Percentiles rank a stretch among this genome's conserved stretches.
These are phyloP conservation scores for Zhengitettix transpicula DNA, from an alignment of 2,888 invertebrate species.

Conservation along the genomic window DNA sequence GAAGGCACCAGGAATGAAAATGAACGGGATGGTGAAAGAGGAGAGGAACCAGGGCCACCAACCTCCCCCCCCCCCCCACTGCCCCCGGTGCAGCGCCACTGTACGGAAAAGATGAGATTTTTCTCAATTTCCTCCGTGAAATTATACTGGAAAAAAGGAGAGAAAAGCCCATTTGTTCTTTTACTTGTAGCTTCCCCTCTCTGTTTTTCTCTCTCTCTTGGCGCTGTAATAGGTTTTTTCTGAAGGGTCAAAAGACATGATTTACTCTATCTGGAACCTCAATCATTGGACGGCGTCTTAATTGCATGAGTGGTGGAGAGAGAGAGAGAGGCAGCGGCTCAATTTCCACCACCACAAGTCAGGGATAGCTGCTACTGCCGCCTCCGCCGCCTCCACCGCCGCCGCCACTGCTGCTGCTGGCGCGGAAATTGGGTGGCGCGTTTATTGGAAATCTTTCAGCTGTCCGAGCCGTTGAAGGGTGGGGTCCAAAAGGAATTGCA, in stretches of 20 bases:
- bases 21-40: not conserved
- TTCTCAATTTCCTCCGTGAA: constrained; percentile 30
- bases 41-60: not conserved
- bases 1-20: constrained; percentile 31
- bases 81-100: not conserved
- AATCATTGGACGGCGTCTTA: constrained; percentile 11
- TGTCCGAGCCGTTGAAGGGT: constrained; percentile 25
- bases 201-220: constrained; percentile 8
- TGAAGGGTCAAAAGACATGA: constrained; percentile 14
- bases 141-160: constrained; percentile 24
- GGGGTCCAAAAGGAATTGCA: constrained; percentile 12
- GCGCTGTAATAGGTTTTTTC: constrained; percentile 13
- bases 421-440: constrained; percentile 28
- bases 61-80: not conserved
- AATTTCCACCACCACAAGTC: constrained; percentile 6
- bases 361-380: not conserved
- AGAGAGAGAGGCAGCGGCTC: constrained; percentile 2
- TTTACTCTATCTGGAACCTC: constrained; percentile 13
- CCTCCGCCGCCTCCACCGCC: not conserved
- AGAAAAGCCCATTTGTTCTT: constrained; percentile 12
- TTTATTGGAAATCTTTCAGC: constrained; percentile 32
- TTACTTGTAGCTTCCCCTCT: constrained; percentile 6
- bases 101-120: constrained; percentile 28
- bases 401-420: constrained; percentile 12
- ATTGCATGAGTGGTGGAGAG: constrained; percentile 7